Evolutionary conservation across 2,888 invertebrate species (phyloP).

Genomic region (Himalopsyche japonica): DNA sequence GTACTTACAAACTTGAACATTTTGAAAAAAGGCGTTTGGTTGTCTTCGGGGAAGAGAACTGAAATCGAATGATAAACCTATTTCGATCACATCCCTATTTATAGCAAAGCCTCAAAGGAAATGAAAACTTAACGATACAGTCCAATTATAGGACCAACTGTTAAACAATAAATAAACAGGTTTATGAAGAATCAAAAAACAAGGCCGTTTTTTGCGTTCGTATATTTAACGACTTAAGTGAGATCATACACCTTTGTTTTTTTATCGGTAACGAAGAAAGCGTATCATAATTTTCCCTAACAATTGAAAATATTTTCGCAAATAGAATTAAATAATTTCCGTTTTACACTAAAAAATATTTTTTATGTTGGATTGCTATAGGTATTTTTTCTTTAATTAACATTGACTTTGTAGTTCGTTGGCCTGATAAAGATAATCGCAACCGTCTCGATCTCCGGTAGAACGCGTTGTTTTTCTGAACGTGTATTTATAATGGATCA

Average conservation of each 20-base stretch:
- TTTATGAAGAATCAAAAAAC: neutral
- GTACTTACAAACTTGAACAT: slow-evolving; percentile 60
- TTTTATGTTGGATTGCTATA: too few relatives aligned
- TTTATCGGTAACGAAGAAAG: neutral
- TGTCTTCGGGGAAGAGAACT: slow-evolving; percentile 35
- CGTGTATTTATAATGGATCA: too few relatives aligned
- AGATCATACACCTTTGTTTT: neutral
- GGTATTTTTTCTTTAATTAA: too few relatives aligned
- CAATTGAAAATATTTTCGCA: neutral
- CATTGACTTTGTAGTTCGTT: too few relatives aligned
- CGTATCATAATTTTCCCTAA: neutral
- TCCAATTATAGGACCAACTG: neutral
- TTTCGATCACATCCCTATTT: slow-evolving; percentile 37
- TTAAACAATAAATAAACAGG: neutral
- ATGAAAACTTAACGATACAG: neutral
- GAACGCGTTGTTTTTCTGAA: too few relatives aligned
- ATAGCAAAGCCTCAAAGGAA: slow-evolving; percentile 38
- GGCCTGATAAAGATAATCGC: too few relatives aligned
- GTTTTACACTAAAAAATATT: too few relatives aligned
- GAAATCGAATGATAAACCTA: slow-evolving; percentile 41
- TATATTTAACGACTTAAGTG: neutral
- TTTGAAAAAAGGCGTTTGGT: slow-evolving; percentile 45
- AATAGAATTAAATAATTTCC: neutral
- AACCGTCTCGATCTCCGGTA: too few relatives aligned
- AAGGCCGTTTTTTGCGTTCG: neutral